Base-by-base conservation (phyloP, 2,888 invertebrate genomes). In the Ophioninae sp. region DNA sequence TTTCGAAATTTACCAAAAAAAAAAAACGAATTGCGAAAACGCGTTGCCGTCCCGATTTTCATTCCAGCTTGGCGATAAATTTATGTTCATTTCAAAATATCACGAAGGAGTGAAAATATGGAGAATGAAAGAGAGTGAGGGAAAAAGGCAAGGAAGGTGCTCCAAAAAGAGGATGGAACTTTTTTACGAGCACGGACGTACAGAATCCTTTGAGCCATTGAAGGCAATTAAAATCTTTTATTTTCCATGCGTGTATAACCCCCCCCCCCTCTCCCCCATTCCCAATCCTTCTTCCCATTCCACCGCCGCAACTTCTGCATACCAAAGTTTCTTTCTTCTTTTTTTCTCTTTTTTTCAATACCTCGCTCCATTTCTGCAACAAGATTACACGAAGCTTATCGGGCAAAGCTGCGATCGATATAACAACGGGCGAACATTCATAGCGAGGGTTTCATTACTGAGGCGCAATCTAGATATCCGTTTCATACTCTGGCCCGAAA, bases 141-240 rank as follows among this genome's bases (percentile, higher is more conserved):
- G 10, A 44, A 30, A 30, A 30, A 30, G 30, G 8, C 44, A 44
- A 44, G 37, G 13, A 30, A 68, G 17, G 50, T 61, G 65, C 23
- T 39, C 23, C 50, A 61, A 62, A 67, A 70, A 61, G 65, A 13
- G 30, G 68, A 76, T 30, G 68, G 65, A 41, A 84, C 75, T 81
- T 79, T 44, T 62, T 44, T 50, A 57, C 44, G 50, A 10, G 30
- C 50, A 57, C 61, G 39, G 70, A 75, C 68, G 75, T 79, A 79
- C 65, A 79, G 76, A 84, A 70, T 70, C 61, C 67, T 84, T 81
- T 67, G 75, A 74, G 61, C 81, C 81, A 84, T 81, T 72, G 75
- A 70, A 56, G 84, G 41, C 81, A 79, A 79, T 81, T 81, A 81
- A 81, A 81, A 79, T 79, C 78, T 75, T 84, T 81, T 61, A 74